Percentiles rank a stretch among this genome's conserved stretches.
These are phyloP conservation scores for Trypoxylon attenuatum DNA, from an alignment of 2,888 invertebrate species.

Conservation along the genomic window DNA sequence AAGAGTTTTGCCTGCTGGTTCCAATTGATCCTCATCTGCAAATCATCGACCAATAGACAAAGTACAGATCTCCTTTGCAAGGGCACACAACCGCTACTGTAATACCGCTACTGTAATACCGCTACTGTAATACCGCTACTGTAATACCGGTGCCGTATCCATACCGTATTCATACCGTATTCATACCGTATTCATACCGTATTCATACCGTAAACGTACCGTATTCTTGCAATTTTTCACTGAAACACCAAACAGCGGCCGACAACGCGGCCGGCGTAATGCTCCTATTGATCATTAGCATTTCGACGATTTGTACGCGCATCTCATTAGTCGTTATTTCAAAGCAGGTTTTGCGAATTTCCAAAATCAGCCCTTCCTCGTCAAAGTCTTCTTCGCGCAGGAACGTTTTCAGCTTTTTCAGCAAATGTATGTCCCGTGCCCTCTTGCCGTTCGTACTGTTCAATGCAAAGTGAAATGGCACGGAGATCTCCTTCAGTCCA, in stretches of 20 bases:
- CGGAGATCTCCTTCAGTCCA: constrained; percentile 85
- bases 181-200: no score
- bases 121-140: no score
- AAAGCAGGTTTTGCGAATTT: constrained; percentile 77
- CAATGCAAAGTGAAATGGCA: constrained; percentile 94
- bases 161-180: no score
- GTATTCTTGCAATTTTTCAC: constrained; percentile 65
- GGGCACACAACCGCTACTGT: no score
- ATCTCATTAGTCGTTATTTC: constrained; percentile 84
- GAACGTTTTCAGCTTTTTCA: constrained; percentile 84
- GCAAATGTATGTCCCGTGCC: constrained; percentile 90
- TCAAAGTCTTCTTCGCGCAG: constrained; percentile 78
- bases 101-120: no score
- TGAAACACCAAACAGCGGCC: constrained; percentile 75
- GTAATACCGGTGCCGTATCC: no score
- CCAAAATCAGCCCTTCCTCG: constrained; percentile 76
- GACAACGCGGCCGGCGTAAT: constrained; percentile 79
- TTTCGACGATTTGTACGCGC: constrained; percentile 83
- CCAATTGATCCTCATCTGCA: constrained; percentile 61
- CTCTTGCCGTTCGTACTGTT: constrained; percentile 91
- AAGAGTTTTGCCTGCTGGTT: constrained; percentile 60
- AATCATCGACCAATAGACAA: no score
- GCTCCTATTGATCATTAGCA: constrained; percentile 81
- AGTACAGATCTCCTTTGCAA: no score
- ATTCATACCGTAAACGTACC: constrained; percentile 52